Percentiles rank a stretch among this genome's conserved stretches.
phyloP scores from a whole-genome alignment of 1,140 invertebrate species.

The Eufriesea mexicana region DNA sequence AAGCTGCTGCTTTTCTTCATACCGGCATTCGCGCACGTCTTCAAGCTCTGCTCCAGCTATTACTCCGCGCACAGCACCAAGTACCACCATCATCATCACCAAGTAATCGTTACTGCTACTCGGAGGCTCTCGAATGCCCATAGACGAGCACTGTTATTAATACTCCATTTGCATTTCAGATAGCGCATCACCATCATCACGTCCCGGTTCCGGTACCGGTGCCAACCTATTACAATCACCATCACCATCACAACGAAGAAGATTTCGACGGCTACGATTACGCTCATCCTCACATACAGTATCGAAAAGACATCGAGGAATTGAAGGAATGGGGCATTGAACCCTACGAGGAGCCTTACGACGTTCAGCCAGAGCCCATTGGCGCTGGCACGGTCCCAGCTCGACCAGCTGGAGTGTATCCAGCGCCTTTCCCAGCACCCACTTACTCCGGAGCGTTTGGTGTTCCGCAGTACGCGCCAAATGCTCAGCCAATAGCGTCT shows the following conservation, averaged over 20 bases:
- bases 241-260: conserved; percentile 68
- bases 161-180: conserved; percentile 71
- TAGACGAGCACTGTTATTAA: background rate
- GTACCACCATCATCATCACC: conserved; percentile 90
- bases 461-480: conserved; percentile 60
- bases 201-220: conserved; percentile 82
- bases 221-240: conserved; percentile 70
- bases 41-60: conserved; percentile 92
- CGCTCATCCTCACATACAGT: conserved; percentile 77
- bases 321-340: conserved; percentile 81
- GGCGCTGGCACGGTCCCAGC: background rate
- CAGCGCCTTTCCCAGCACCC: conserved; percentile 45
- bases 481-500: conserved; percentile 48
- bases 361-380: conserved; percentile 57
- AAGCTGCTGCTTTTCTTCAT: conserved; percentile 91
- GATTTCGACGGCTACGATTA: conserved; percentile 78
- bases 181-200: conserved; percentile 84
- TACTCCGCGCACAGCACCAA: conserved; percentile 88
- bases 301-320: conserved; percentile 80
- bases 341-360: conserved; percentile 73
- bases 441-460: conserved; percentile 64
- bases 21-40: conserved; percentile 90
- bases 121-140: background rate
- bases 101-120: conserved; percentile 63
- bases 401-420: conserved; percentile 21